A percentile compares a stretch with the other conserved stretches of the same genome.
phyloP scores from a whole-genome alignment of 1,140 invertebrate genomes.

The Neocloeon triangulifer region DNA sequence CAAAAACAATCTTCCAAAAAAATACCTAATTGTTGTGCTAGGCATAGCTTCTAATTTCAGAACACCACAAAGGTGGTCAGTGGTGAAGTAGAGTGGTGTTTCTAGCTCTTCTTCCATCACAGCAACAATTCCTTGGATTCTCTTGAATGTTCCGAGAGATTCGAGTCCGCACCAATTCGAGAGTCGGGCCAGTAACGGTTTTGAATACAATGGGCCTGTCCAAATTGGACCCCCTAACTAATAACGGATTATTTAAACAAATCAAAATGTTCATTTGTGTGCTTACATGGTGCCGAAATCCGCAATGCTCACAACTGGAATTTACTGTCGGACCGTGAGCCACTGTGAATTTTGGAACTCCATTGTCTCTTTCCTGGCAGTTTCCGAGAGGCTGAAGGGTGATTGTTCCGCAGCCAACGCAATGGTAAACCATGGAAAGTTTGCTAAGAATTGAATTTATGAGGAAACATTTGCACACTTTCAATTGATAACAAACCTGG shows the following conservation, averaged over 20 bases:
- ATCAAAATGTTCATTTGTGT: too few relatives aligned
- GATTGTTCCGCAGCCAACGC: conserved; percentile 63
- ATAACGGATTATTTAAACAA: conserved; percentile 1
- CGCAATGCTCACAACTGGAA: conserved; percentile 51
- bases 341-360: conserved; percentile 37
- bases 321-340: conserved; percentile 39
- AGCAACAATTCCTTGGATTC: conserved; percentile 48
- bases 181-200: conserved; percentile 42
- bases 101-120: conserved; percentile 59
- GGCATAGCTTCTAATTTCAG: conserved; percentile 39
- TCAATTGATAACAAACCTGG: conserved; percentile 26
- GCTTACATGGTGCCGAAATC: conserved; percentile 42
- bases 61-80: conserved; percentile 34
- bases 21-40: conserved; percentile 34
- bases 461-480: too few relatives aligned
- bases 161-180: conserved; percentile 17
- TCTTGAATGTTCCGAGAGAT: conserved; percentile 38
- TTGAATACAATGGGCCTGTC: conserved; percentile 62
- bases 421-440: conserved; percentile 68
- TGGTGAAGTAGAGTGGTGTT: conserved; percentile 66
- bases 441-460: conserved; percentile 40
- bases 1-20: too few relatives aligned
- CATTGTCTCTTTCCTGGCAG: conserved; percentile 27
- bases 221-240: conserved; percentile 87
- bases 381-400: conserved; percentile 53